These are phyloP conservation scores for Eurystomus glaucurus DNA, from an alignment of 2,797 vertebrate species.

Conservation along the genomic window DNA sequence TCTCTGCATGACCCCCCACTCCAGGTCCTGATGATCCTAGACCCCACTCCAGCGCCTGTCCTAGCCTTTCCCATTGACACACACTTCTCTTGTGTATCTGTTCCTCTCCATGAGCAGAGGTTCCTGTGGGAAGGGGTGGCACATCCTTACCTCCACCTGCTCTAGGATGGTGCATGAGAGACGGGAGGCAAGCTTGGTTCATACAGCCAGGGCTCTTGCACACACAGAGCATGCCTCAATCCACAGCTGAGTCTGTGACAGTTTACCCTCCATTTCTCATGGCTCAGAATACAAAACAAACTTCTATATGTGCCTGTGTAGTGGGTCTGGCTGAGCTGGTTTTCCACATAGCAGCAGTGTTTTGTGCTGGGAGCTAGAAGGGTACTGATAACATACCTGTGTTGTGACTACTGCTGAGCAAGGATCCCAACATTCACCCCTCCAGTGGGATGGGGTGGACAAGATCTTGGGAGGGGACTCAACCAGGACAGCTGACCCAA, in stretches of 20 bases:
- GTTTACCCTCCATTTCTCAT: neutral
- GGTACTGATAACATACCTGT: too few species aligned
- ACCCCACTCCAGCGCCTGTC: neutral
- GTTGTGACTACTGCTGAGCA: too few species aligned
- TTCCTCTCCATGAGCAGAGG: fast-evolving
- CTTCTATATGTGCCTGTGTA: fast-evolving
- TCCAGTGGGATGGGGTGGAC: too few species aligned
- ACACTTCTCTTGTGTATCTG: neutral
- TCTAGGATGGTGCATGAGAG: neutral
- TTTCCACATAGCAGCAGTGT: too few species aligned
- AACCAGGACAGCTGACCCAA: too few species aligned
- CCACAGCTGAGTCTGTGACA: neutral
- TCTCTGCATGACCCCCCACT: fast-evolving
- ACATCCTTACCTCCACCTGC: neutral
- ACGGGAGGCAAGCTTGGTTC: neutral
- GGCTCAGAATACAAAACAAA: neutral
- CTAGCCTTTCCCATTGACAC: neutral
- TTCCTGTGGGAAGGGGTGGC: neutral
- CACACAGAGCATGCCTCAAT: fast-evolving
- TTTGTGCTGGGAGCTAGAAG: too few species aligned
- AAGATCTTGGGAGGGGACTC: too few species aligned
- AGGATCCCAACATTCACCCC: too few species aligned
- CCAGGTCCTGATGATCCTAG: neutral
- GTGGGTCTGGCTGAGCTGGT: too few species aligned
- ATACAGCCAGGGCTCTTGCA: neutral